These are phyloP conservation scores for Anastrepha obliqua DNA, from an alignment of 1,140 invertebrate genomes.

Conservation along the genomic window DNA sequence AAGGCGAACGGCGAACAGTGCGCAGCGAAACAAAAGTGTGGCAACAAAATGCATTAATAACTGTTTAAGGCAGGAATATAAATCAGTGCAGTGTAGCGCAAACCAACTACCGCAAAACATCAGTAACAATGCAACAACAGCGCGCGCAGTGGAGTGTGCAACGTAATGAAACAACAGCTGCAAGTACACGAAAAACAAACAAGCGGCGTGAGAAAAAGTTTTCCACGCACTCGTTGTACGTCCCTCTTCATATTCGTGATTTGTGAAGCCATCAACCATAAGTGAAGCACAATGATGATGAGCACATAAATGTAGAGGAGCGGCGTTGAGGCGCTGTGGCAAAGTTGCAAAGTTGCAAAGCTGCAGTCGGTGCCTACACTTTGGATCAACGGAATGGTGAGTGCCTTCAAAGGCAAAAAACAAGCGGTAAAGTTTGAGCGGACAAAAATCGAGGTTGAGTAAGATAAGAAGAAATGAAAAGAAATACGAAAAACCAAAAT, in stretches of 20 bases:
- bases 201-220: conserved; percentile 29
- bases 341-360: neutral
- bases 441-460: neutral
- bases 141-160: neutral
- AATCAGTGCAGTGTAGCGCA: conserved; percentile 43
- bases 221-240: neutral
- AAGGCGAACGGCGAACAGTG: neutral
- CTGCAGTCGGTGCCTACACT: too few species aligned
- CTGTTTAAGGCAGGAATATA: conserved; percentile 51
- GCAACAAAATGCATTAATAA: conserved; percentile 55
- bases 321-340: neutral
- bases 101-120: conserved; percentile 29
- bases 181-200: conserved; percentile 49
- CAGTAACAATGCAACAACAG: conserved; percentile 5
- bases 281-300: neutral
- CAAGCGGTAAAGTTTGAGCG: neutral
- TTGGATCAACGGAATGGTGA: neutral
- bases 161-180: conserved; percentile 38
- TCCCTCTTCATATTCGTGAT: neutral
- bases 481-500: neutral
- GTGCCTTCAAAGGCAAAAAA: neutral
- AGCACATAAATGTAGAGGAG: neutral
- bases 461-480: neutral
- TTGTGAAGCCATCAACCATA: conserved; percentile 21
- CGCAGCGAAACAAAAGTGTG: conserved; percentile 40